Base-by-base conservation (phyloP, 1,140 invertebrate genomes). In the Aphis gossypii region DNA sequence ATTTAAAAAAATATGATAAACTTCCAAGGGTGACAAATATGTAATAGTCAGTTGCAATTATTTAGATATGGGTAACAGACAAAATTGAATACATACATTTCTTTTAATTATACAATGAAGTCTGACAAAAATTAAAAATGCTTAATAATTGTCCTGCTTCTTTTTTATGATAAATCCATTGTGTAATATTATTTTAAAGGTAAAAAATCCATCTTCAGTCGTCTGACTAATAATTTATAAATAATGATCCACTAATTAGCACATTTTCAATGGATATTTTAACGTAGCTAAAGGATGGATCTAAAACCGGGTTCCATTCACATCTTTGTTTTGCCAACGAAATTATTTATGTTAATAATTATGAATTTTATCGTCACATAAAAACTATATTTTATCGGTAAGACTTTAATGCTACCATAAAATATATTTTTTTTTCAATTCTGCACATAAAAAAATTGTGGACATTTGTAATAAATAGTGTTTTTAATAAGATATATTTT, bases 331-430 rank as follows among this genome's bases (percentile, higher is more conserved):
- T n/a, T n/a, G 60, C n/a, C 30, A 20, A 83, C 82, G 76, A 35
- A 83, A 83, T 83, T 83, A 83, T 83, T 83, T 83, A 83, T 83
- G 82, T 76, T 76, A 76, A 76, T 44, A 84, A 41, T 84, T 83
- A 84, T 44, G 25, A 44, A 84, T 76, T 60, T 76, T n/a, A 84
- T 41, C 38, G 38, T 44, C 7, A 3, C 38, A 25, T 44, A 44
- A 84, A 84, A 25, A 84, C 35, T 84, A 84, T 25, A 41, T 44
- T 84, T 84, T 84, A 84, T 84, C 83, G 41, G 41, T 25, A 84
- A 84, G 83, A 41, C 38, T 41, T 41, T 2, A 41, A 3, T 25
- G 38, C 21, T 44, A 41, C 83, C 83, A 41, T 76, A n/a, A 76
- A 76, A 76, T 76, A 76, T 76, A 11, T 44, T 30, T 41, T 84